Conservation (phyloP, 2,113 vertebrate genomes). For the Atractosteus spatula region DNA sequence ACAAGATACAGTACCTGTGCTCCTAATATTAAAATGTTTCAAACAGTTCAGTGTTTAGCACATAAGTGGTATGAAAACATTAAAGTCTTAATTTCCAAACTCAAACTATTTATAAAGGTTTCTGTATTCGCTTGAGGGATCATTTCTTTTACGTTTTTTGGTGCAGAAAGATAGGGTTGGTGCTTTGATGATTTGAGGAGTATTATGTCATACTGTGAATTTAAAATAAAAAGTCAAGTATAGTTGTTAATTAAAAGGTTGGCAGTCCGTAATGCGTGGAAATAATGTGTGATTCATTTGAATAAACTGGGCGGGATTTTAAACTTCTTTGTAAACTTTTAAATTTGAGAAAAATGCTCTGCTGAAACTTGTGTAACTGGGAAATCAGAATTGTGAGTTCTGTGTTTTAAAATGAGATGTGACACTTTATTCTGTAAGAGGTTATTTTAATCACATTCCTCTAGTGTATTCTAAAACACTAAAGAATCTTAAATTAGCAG, state of each 20-base stretch:
- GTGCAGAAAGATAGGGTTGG: background rate
- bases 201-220: background rate
- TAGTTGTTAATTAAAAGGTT: background rate
- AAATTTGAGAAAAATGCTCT: too few relatives aligned
- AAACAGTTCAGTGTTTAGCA: background rate
- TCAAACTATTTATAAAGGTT: constrained; percentile 5
- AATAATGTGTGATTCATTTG: background rate
- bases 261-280: background rate
- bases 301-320: too few relatives aligned
- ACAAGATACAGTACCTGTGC: too few relatives aligned
- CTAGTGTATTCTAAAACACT: too few relatives aligned
- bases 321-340: too few relatives aligned
- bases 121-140: background rate
- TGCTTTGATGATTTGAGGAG: constrained; percentile 10
- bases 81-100: constrained; percentile 2
- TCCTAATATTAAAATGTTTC: too few relatives aligned
- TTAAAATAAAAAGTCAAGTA: background rate
- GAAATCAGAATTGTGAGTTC: too few relatives aligned
- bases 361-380: too few relatives aligned
- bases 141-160: constrained; percentile 5
- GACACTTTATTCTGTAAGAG: too few relatives aligned
- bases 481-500: too few relatives aligned
- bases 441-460: too few relatives aligned
- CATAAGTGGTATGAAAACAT: background rate
- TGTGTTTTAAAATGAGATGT: too few relatives aligned